Evolutionary conservation across 2,888 invertebrate species (phyloP), one percentile per base, ranked within the genome.

Genomic region (Phortica okadai): DNA sequence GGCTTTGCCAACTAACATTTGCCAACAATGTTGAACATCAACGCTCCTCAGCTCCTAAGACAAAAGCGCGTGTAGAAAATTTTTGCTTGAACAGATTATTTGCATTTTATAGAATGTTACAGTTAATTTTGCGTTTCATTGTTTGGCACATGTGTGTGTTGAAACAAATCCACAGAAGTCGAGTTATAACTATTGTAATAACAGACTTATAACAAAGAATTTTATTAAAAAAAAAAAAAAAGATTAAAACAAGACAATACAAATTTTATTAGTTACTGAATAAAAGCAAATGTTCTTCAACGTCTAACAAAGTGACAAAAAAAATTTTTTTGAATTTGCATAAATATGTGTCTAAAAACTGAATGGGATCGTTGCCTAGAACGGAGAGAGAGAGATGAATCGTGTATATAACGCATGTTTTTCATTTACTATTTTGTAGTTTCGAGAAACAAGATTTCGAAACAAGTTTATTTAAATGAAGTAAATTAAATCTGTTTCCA

Each of bases 101-200:
- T 25, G 8, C 14, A 41, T 10, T 64, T 41, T 64, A 10, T 77
- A 56, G 74, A 73, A n/a, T 42, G 80, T 79, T 69, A 85, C 85
- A 80, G 85, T 82, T 85, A 85, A 74, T 77, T 76, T 80, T 64
- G 78, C 78, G 80, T 77, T 84, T 33, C 33, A 33, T 33, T 33
- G 33, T 33, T 33, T 33, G 33, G 33, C 33, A 33, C 33, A 33
- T 33, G 33, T 33, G 33, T 82, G 76, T 80, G 73, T 44, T 11
- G 44, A 7, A 73, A 11, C 56, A 16, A 69, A 45, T 45, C 41
- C 69, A 69, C 16, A 33, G 41, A 41, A 41, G 42, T 66, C 33
- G 66, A 54, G 10, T 54, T 54, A 54, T 54, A n/a, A n/a, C 54
- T 54, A 14, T 54, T 54, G 54, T 54, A 16, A 45, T 14, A 33